Evolutionary conservation across 2,113 vertebrate genomes (phyloP).

Genomic region (Vulpes vulpes): DNA sequence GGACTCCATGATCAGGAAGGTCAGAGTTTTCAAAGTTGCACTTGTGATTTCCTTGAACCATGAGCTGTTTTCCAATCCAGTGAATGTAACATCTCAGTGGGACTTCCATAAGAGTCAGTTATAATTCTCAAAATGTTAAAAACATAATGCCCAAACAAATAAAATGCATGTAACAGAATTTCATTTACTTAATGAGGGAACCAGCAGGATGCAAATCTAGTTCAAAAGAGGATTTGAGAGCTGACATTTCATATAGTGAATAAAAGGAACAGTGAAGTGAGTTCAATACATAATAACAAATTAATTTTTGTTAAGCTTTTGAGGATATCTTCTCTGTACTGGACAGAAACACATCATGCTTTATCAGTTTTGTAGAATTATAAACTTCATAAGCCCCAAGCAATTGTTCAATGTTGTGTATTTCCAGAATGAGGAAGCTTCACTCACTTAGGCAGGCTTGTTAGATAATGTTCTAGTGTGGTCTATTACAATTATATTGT

Average conservation of each 20-base stretch:
- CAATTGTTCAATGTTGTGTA: background rate
- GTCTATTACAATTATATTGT: background rate
- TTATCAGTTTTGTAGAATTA: background rate
- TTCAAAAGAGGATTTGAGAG: background rate
- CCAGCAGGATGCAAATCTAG: background rate
- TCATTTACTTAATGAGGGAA: background rate
- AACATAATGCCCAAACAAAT: background rate
- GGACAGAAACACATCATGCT: background rate
- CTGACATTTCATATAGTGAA: background rate
- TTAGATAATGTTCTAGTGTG: background rate
- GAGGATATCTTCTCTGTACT: background rate
- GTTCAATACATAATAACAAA: background rate
- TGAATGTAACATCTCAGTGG: background rate
- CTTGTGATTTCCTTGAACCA: background rate
- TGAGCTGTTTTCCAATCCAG: background rate
- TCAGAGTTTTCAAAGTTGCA: background rate
- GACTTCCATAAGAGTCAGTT: background rate
- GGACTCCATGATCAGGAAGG: background rate
- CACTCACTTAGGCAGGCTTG: background rate
- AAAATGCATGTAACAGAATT: conserved; percentile 1
- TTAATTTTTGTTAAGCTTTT: conserved; percentile 32
- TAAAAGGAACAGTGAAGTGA: background rate
- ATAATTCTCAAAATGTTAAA: background rate
- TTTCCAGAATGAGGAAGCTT: background rate
- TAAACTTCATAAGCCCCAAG: background rate